These are phyloP conservation scores for Drosophila paracracens DNA, from an alignment of 2,888 invertebrate genomes.

Conservation along the genomic window DNA sequence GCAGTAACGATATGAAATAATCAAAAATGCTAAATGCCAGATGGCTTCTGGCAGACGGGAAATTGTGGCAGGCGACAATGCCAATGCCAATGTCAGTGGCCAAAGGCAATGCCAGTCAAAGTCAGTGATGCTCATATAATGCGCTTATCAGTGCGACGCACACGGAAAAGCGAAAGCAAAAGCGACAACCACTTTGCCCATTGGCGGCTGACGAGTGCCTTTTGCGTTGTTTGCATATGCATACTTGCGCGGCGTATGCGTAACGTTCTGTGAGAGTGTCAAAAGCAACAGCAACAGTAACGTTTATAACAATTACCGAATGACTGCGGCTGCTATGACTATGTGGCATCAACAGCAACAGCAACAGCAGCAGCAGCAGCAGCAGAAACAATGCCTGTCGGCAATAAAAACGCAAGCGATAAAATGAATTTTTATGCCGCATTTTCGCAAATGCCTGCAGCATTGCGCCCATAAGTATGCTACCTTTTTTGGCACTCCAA, in stretches of 20 bases:
- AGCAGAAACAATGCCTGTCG: slow-evolving; percentile 51
- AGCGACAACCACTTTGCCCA: slow-evolving; percentile 13
- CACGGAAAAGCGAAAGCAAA: slow-evolving; percentile 7
- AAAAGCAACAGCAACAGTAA: slow-evolving; percentile 12
- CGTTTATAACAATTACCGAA: slow-evolving; percentile 43
- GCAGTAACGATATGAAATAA: slow-evolving; percentile 43
- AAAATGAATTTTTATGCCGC: slow-evolving; percentile 81
- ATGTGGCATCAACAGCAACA: neutral
- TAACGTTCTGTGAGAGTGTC: slow-evolving; percentile 20
- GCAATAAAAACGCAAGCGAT: slow-evolving; percentile 69
- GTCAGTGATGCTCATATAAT: slow-evolving; percentile 69
- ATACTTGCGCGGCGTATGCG: slow-evolving; percentile 58
- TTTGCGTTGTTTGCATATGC: slow-evolving; percentile 56
- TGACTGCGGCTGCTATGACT: slow-evolving; percentile 18
- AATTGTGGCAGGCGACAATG: slow-evolving; percentile 20
- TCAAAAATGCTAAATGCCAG: slow-evolving; percentile 34
- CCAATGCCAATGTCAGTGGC: slow-evolving; percentile 20
- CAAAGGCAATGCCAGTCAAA: slow-evolving; percentile 27
- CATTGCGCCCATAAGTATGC: slow-evolving; percentile 60
- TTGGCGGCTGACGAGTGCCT: slow-evolving; percentile 28
- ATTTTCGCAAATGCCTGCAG: slow-evolving; percentile 74
- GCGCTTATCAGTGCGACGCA: slow-evolving; percentile 72
- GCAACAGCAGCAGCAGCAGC: neutral
- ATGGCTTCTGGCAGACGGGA: neutral
- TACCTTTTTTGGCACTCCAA: slow-evolving; percentile 48